Percentiles rank a stretch among this genome's conserved stretches.
These are phyloP conservation scores for Bombus polaris DNA, from an alignment of 1,140 invertebrate species.

Conservation along the genomic window DNA sequence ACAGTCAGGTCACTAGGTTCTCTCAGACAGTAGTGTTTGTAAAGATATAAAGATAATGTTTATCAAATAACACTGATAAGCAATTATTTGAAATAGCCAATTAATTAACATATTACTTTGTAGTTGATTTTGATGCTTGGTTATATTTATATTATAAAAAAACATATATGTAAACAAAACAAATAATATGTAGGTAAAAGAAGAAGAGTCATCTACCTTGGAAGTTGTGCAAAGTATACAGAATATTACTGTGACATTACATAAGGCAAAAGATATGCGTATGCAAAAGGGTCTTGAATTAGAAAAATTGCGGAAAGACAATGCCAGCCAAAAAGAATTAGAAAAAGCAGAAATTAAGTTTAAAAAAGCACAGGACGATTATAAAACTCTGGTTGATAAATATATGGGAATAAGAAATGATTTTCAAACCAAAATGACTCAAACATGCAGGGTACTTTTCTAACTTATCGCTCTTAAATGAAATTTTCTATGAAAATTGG, in stretches of 20 bases:
- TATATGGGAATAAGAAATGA: constrained; percentile 94
- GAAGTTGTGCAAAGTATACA: constrained; percentile 95
- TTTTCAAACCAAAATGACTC: constrained; percentile 97
- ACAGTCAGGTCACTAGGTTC: constrained; percentile 62
- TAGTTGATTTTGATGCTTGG: neutral
- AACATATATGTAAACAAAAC: neutral
- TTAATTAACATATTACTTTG: constrained; percentile 16
- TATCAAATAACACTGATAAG: neutral
- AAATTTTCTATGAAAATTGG: neutral
- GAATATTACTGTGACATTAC: constrained; percentile 91
- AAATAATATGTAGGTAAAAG: constrained; percentile 89
- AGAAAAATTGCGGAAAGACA: constrained; percentile 95
- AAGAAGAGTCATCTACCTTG: constrained; percentile 94
- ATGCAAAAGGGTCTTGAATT: constrained; percentile 91
- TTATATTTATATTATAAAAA: constrained; percentile 9
- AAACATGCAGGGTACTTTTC: constrained; percentile 90
- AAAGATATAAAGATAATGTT: constrained; percentile 30
- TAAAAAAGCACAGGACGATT: constrained; percentile 97
- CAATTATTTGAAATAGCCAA: constrained; percentile 22
- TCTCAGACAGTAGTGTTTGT: constrained; percentile 37
- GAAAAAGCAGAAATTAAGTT: constrained; percentile 96
- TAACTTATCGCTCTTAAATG: constrained; percentile 19
- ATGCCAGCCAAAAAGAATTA: constrained; percentile 93
- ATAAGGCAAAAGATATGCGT: constrained; percentile 96
- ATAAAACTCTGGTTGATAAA: constrained; percentile 94